Evolutionary conservation across 37 sponge, comb jelly and placozoan species (phyloP).

Genomic region (Ianthella basta): DNA sequence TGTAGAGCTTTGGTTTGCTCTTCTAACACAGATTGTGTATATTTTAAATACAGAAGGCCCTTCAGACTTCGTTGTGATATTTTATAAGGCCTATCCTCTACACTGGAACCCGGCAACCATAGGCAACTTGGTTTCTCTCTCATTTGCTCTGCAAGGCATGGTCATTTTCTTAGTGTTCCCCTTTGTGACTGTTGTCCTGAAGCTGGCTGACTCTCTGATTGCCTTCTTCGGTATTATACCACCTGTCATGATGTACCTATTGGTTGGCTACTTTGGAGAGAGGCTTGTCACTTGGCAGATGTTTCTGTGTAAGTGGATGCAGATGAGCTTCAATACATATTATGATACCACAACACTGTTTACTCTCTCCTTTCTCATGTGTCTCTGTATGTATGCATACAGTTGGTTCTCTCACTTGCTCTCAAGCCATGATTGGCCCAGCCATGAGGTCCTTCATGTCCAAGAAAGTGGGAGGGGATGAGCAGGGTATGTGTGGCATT

Average conservation of each 20-base stretch:
- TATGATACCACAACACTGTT: no score
- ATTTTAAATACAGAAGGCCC: constrained; percentile 28
- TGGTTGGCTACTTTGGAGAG: constrained; percentile 3
- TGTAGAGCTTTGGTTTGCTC: constrained; percentile 38
- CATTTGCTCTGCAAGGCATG: constrained; percentile 9
- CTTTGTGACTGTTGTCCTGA: constrained; percentile 29
- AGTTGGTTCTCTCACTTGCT: constrained; percentile 35
- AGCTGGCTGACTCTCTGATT: constrained; percentile 59
- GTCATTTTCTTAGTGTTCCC: constrained; percentile 53
- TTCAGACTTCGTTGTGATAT: constrained; percentile 1
- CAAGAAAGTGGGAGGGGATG: constrained; percentile 27
- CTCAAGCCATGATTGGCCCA: constrained; percentile 38
- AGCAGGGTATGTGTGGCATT: constrained; percentile 57
- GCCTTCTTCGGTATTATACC: constrained; percentile 34
- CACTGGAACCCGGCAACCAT: constrained; percentile 43
- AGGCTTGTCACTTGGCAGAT: constrained; percentile 40
- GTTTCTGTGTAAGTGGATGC: constrained; percentile 51
- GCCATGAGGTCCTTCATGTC: constrained; percentile 46
- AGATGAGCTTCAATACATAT: no score
- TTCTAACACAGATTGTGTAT: not conserved
- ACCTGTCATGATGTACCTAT: constrained; percentile 17
- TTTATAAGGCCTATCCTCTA: constrained; percentile 46
- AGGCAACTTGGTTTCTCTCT: constrained; percentile 9
- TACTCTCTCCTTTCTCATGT: no score
- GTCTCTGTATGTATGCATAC: no score